A percentile compares a stretch with the other conserved stretches of the same genome.
Evolutionary conservation across 2,113 vertebrate genomes (phyloP).

Genomic region (Xenopus borealis): DNA sequence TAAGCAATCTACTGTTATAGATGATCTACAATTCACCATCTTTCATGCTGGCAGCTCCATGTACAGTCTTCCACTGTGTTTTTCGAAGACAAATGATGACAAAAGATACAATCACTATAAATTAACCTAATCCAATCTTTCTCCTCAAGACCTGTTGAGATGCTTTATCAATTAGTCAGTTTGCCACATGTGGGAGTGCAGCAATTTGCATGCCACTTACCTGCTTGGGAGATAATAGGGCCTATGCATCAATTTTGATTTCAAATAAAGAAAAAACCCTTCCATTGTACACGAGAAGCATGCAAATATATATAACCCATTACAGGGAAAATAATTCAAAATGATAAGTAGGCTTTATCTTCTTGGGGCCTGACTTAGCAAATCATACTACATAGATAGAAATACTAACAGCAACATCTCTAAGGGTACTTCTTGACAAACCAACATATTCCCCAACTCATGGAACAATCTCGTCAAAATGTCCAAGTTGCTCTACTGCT

Average conservation of each 20-base stretch:
- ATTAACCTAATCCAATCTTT: constrained; percentile 72
- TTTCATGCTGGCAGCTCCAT: constrained; percentile 62
- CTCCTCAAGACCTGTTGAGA: constrained; percentile 65
- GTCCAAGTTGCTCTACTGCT: too few relatives aligned
- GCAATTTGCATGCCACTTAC: constrained; percentile 32
- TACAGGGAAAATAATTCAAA: too few relatives aligned
- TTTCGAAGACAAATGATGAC: constrained; percentile 75
- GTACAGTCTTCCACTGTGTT: constrained; percentile 63
- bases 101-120: constrained; percentile 73
- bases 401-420: too few relatives aligned
- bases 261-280: background rate
- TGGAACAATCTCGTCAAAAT: too few relatives aligned
- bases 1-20: constrained; percentile 61
- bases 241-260: background rate
- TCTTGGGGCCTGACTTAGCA: too few relatives aligned
- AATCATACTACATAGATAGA: too few relatives aligned
- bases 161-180: constrained; percentile 70
- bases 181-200: constrained; percentile 50
- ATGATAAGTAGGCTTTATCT: too few relatives aligned
- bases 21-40: constrained; percentile 58
- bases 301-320: background rate
- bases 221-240: constrained; percentile 28
- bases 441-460: too few relatives aligned
- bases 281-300: background rate
- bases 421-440: too few relatives aligned